These are phyloP conservation scores for Malaclemys terrapin DNA, from an alignment of 2,113 vertebrate genomes.

Conservation along the genomic window DNA sequence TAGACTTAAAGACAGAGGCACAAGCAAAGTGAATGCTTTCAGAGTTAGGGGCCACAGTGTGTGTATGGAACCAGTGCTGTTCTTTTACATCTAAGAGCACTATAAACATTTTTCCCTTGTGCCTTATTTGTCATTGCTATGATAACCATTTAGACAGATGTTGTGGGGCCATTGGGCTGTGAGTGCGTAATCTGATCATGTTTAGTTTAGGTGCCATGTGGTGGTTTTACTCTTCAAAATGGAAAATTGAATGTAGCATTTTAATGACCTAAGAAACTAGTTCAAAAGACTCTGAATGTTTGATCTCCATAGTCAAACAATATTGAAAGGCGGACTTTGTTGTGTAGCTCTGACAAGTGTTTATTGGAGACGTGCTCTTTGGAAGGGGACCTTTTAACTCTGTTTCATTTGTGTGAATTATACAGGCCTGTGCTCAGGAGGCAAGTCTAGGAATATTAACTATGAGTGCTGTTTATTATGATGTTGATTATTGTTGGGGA, in stretches of 20 bases:
- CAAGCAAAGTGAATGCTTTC: background rate
- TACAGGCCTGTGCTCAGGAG: background rate
- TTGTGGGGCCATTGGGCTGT: background rate
- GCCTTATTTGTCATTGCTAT: background rate
- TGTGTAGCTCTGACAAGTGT: background rate
- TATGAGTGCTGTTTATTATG: background rate
- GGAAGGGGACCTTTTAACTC: background rate
- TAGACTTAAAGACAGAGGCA: background rate
- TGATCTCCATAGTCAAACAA: background rate
- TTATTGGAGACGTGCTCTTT: background rate
- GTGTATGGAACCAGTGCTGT: background rate
- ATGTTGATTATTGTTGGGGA: background rate
- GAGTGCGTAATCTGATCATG: background rate
- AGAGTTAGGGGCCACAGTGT: background rate
- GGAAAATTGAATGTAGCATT: background rate
- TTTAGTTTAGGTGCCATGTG: background rate
- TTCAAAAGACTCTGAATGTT: background rate
- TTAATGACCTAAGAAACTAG: background rate
- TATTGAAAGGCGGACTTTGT: background rate
- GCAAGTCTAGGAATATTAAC: constrained; percentile 9
- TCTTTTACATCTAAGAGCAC: background rate
- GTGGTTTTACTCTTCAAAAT: background rate
- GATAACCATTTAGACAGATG: background rate
- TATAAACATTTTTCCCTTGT: background rate
- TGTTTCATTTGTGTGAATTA: background rate